Evolutionary conservation across 2,113 vertebrate species (phyloP).

Genomic region (Uria aalge): DNA sequence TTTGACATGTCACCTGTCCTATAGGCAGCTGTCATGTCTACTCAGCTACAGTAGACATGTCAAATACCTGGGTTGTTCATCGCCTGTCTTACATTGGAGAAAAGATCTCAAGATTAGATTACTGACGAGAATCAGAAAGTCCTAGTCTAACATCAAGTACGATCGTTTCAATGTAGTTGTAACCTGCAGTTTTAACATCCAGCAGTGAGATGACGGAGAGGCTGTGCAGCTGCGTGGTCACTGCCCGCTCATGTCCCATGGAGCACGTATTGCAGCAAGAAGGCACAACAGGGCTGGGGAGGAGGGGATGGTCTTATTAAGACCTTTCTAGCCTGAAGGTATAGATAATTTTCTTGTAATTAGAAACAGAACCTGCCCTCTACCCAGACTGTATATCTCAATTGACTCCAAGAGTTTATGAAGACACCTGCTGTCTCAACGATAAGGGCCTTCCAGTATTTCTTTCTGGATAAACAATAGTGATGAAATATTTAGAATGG

Average conservation of each 20-base stretch:
- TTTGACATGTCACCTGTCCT: not conserved
- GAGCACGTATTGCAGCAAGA: not conserved
- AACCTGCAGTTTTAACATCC: not conserved
- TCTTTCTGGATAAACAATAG: not conserved
- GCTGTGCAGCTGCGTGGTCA: not conserved
- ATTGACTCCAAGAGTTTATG: not conserved
- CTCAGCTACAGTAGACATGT: not conserved
- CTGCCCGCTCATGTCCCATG: not conserved
- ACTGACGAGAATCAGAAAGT: not conserved
- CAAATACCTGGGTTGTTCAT: not conserved
- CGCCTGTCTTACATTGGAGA: not conserved
- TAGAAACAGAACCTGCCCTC: not conserved
- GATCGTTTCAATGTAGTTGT: not conserved
- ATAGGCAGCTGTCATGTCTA: not conserved
- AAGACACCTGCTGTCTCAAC: not conserved
- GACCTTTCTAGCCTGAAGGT: not conserved
- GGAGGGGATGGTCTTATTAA: not conserved
- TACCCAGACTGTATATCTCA: not conserved
- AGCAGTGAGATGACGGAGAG: not conserved
- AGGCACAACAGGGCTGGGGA: rapidly evolving
- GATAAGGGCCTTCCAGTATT: not conserved
- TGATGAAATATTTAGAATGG: not conserved
- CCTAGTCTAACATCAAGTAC: not conserved
- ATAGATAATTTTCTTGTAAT: not conserved
- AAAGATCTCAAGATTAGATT: not conserved